Conservation (phyloP, 2,888 invertebrate species). For the Heliconius sara region DNA sequence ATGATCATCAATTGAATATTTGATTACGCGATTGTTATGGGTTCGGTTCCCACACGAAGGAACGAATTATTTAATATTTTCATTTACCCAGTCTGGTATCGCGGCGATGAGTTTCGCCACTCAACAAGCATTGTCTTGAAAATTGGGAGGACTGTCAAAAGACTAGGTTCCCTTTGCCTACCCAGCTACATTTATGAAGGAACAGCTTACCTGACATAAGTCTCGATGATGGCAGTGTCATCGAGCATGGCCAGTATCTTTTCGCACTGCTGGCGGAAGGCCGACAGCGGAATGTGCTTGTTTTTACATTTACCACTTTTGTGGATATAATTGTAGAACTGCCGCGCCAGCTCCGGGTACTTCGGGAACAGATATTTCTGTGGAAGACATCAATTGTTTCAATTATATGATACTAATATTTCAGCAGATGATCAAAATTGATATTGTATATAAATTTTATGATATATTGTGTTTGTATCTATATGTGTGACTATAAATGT, state of each 20-base stretch:
- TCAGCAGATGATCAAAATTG: too few species aligned
- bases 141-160: too few species aligned
- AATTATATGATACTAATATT: not conserved
- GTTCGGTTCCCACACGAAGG: too few species aligned
- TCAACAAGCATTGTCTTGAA: too few species aligned
- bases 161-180: too few species aligned
- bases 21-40: too few species aligned
- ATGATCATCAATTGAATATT: too few species aligned
- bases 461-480: too few species aligned
- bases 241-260: conserved; percentile 83
- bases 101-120: too few species aligned
- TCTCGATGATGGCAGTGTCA: conserved; percentile 85
- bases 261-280: conserved; percentile 90
- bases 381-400: conserved; percentile 27
- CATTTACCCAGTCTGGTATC: too few species aligned
- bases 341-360: conserved; percentile 88
- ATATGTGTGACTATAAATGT: not conserved
- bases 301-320: conserved; percentile 85
- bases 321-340: conserved; percentile 87
- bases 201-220: conserved; percentile 84
- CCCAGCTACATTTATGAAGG: too few species aligned
- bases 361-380: conserved; percentile 91
- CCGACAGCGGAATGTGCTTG: conserved; percentile 84
- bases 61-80: not conserved
- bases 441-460: too few species aligned